These are phyloP conservation scores for Labroides dimidiatus DNA, from an alignment of 2,797 vertebrate species.

Conservation along the genomic window DNA sequence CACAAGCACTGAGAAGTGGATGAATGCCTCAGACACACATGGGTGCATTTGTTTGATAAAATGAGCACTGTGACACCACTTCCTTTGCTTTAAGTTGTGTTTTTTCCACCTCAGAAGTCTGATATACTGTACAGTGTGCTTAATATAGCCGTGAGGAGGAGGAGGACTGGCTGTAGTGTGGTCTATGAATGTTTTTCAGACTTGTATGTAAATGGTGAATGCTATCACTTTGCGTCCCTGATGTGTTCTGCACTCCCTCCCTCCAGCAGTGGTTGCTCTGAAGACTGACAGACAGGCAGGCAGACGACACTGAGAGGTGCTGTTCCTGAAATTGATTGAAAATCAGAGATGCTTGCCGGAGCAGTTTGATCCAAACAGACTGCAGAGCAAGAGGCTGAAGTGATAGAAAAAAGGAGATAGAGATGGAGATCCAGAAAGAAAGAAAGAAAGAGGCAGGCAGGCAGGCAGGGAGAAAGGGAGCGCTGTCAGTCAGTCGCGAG, in stretches of 20 bases:
- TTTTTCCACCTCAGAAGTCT: constrained; percentile 14
- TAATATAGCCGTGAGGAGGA: constrained; percentile 45
- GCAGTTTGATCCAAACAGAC: constrained; percentile 74
- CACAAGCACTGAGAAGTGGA: not conserved
- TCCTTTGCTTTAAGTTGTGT: constrained; percentile 10
- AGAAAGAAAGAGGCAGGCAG: constrained; percentile 23
- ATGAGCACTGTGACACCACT: not conserved
- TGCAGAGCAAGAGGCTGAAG: constrained; percentile 51
- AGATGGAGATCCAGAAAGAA: constrained; percentile 45
- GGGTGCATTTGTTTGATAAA: constrained; percentile 8
- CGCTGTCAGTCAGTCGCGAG: constrained; percentile 75
- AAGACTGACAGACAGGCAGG: constrained; percentile 62
- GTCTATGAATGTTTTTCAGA: constrained; percentile 39
- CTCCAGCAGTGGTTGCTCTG: constrained; percentile 48
- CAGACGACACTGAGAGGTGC: constrained; percentile 58
- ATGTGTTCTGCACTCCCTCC: constrained; percentile 57
- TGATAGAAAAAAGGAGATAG: constrained; percentile 46
- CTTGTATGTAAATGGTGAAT: constrained; percentile 50
- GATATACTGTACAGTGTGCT: constrained; percentile 24
- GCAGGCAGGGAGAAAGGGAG: constrained; percentile 39
- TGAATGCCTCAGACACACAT: not conserved
- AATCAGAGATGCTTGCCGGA: constrained; percentile 72
- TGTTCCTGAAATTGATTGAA: constrained; percentile 76
- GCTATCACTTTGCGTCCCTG: constrained; percentile 43
- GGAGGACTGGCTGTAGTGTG: constrained; percentile 29